phyloP scores from a whole-genome alignment of 2,888 invertebrate species.

The Trichopria drosophilae region DNA sequence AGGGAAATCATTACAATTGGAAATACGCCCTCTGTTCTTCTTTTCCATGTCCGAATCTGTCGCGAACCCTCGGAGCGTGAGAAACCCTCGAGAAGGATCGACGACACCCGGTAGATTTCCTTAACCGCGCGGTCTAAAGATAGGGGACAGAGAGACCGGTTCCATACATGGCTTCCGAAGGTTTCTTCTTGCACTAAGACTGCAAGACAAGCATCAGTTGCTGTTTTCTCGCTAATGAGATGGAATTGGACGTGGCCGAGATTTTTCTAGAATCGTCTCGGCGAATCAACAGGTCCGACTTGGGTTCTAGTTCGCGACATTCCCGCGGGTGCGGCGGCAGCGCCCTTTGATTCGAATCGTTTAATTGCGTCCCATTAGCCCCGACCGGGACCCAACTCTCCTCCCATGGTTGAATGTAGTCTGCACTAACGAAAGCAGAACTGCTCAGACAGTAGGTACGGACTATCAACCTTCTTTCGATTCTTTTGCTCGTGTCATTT shows the following conservation, averaged over 20 bases:
- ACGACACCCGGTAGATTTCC: conserved; percentile 52
- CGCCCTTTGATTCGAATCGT: conserved; percentile 59
- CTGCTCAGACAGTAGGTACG: background rate
- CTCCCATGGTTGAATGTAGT: conserved; percentile 35
- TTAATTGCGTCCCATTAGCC: conserved; percentile 59
- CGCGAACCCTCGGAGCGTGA: conserved; percentile 38
- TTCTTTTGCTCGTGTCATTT: conserved; percentile 36
- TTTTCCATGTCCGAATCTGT: too few relatives aligned
- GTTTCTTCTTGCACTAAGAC: conserved; percentile 55
- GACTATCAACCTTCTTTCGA: conserved; percentile 27
- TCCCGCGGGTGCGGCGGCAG: conserved; percentile 53
- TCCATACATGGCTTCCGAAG: conserved; percentile 58
- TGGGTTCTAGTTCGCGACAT: conserved; percentile 53
- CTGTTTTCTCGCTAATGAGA: conserved; percentile 58
- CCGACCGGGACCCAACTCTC: conserved; percentile 23
- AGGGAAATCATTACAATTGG: too few relatives aligned
- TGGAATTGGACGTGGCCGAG: conserved; percentile 59
- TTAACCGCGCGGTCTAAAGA: conserved; percentile 33
- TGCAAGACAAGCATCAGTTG: conserved; percentile 58
- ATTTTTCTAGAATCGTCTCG: conserved; percentile 56
- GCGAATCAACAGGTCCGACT: conserved; percentile 37
- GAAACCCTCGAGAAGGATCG: conserved; percentile 44
- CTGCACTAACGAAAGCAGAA: conserved; percentile 31
- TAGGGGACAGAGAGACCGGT: conserved; percentile 54
- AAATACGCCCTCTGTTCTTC: too few relatives aligned